Base-by-base conservation (phyloP, 2,113 vertebrate species). In the Oreochromis niloticus region DNA sequence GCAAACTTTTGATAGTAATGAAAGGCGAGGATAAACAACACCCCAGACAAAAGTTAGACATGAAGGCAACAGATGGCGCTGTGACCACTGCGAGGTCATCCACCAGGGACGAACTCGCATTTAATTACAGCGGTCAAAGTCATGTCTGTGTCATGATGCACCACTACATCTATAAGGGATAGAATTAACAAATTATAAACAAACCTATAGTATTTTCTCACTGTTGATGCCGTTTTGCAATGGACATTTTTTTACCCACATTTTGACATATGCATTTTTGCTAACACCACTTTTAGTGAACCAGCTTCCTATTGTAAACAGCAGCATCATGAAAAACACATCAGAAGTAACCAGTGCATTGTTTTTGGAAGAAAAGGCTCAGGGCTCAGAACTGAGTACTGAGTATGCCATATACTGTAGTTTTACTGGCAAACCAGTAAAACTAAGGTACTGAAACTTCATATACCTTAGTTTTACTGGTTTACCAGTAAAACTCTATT, bases 1-100 rank as follows among this genome's bases (percentile, higher is more conserved):
- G 89, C 88, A 88, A 89, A 94, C 93, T 91, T 94, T 93, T 92
- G 87, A 94, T 92, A 89, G 91, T 90, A 91, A 87, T 87, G 71
- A 91, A 86, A 91, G 82, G 61, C 63, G 57, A 90, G 71, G 24
- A 89, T 82, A 92, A 94, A 94, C 85, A 91, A 81, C 68, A 81
- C 54, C 48, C 11, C 57, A 63, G 55, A 85, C 71, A 48, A 6
- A 12, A 79, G 54, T 92, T 90, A 30, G 41, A 52, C 17, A 16
- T 50, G 19, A 30, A 75, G 54, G 61, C 87, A 80, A 94, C 89
- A 96, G 94, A 92, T 93, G 95, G 94, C 88, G 85, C 94, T 94
- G 90, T 90, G 90, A 50, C 57, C 80, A 89, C 81, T 41, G 10
- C 34, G 55, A 89, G 48, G 63, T 87, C 30, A 32, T 82, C 39